phyloP scores from a whole-genome alignment of 1,140 invertebrate genomes.

The Drosophila quadrilineata region DNA sequence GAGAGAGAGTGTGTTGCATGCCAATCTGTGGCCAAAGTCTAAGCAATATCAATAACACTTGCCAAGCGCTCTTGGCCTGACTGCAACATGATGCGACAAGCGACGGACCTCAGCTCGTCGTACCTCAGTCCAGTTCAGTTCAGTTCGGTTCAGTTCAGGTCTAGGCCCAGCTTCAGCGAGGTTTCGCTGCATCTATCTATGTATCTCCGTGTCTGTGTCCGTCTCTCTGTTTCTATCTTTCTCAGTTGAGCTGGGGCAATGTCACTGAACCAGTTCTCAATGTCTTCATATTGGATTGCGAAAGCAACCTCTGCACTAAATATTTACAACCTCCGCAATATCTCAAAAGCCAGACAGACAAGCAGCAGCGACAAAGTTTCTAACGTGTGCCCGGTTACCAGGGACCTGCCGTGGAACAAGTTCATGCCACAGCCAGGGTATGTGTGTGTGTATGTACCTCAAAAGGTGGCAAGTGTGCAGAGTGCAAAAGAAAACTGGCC shows the following conservation, averaged over 20 bases:
- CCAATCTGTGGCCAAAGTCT: constrained; percentile 40
- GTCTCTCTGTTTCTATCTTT: constrained; percentile 11
- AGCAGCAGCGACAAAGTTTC: constrained; percentile 56
- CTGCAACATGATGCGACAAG: constrained; percentile 75
- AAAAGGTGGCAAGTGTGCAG: constrained; percentile 51
- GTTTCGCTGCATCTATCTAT: not conserved
- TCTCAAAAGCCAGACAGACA: constrained; percentile 64
- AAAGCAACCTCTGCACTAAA: constrained; percentile 74
- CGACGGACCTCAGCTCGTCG: no score
- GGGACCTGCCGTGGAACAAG: constrained; percentile 60
- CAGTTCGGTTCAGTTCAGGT: not conserved
- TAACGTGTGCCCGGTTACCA: constrained; percentile 51
- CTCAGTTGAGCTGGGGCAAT: constrained; percentile 48
- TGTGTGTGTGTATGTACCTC: constrained; percentile 11
- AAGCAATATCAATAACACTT: constrained; percentile 78
- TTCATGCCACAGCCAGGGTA: constrained; percentile 63
- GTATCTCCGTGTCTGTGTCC: not conserved
- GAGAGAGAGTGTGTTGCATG: constrained; percentile 19
- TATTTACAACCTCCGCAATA: constrained; percentile 80
- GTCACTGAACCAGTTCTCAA: constrained; percentile 80
- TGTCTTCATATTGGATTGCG: constrained; percentile 63
- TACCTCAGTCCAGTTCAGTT: no score
- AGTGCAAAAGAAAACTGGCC: constrained; percentile 37
- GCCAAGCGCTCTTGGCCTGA: constrained; percentile 52
- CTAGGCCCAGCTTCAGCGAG: constrained; percentile 2